A percentile compares a stretch with the other conserved stretches of the same genome.
These are phyloP conservation scores for Thelaira solivaga DNA, from an alignment of 2,888 invertebrate genomes.

Conservation along the genomic window DNA sequence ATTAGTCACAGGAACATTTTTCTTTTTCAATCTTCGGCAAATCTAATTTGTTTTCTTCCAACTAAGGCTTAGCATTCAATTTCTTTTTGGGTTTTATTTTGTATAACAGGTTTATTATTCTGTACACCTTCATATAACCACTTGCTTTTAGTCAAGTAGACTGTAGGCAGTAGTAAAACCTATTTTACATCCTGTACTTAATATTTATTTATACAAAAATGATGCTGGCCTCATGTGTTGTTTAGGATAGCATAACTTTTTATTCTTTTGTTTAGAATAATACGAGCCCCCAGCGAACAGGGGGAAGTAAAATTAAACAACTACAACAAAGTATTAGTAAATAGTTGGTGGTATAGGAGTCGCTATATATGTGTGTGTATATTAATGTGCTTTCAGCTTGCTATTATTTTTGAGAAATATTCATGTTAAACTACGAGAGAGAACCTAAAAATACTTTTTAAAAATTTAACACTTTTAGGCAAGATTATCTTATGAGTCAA, in stretches of 20 bases:
- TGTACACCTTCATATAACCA: constrained; percentile 17
- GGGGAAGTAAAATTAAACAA: constrained; percentile 23
- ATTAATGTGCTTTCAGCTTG: not conserved
- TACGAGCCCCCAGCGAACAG: constrained; percentile 53
- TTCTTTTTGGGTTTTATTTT: no score
- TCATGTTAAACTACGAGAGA: not conserved
- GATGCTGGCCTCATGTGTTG: constrained; percentile 70
- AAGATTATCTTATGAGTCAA: no score
- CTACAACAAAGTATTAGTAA: constrained; percentile 29
- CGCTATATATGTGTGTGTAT: not conserved
- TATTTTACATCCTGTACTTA: constrained; percentile 32
- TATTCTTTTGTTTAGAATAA: constrained; percentile 75
- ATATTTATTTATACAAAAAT: constrained; percentile 26
- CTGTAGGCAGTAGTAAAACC: constrained; percentile 1
- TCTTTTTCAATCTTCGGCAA: no score
- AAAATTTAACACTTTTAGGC: not conserved
- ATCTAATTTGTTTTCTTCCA: no score
- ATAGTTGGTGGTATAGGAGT: constrained; percentile 43
- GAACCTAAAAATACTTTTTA: not conserved
- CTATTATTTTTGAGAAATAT: not conserved
- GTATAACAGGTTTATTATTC: not conserved
- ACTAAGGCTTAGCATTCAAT: no score
- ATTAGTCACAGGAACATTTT: no score
- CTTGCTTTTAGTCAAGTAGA: not conserved
- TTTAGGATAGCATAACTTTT: constrained; percentile 71